phyloP scores from a whole-genome alignment of 1,140 invertebrate species.

The Sycophaga agraensis region DNA sequence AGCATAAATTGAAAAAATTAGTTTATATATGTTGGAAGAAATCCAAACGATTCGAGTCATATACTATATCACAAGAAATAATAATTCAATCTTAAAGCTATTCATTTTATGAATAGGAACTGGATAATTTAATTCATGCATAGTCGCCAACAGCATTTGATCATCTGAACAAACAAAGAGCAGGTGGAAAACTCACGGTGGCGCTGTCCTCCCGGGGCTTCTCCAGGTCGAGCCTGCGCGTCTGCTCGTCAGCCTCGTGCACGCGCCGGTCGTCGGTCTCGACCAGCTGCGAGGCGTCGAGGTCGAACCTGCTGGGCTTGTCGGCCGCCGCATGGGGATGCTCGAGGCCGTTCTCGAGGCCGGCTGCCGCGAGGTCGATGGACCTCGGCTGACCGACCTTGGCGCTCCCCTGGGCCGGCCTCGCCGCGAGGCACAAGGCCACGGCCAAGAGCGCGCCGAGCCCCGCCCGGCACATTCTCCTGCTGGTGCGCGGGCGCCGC shows the following conservation, averaged over 20 bases:
- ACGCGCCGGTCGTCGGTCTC: constrained; percentile 39
- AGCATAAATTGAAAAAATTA: too few species aligned
- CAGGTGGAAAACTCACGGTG: too few species aligned
- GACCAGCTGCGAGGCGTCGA: constrained; percentile 39
- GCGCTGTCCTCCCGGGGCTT: too few species aligned
- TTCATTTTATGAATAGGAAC: too few species aligned
- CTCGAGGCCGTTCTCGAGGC: constrained; percentile 1
- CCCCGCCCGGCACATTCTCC: not conserved
- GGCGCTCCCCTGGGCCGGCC: not conserved
- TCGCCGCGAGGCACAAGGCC: not conserved
- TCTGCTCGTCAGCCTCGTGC: constrained; percentile 20
- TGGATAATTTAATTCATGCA: too few species aligned
- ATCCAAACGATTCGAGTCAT: too few species aligned
- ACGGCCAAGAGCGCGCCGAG: not conserved
- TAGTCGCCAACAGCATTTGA: too few species aligned
- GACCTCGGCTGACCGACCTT: not conserved
- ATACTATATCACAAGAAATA: too few species aligned
- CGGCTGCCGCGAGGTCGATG: not conserved
- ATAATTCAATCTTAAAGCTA: too few species aligned
- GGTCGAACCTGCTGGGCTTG: constrained; percentile 51
- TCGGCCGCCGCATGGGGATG: constrained; percentile 38
- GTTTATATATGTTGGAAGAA: too few species aligned
- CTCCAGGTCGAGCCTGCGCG: too few species aligned
- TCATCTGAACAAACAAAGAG: too few species aligned
- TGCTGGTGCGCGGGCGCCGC: not conserved